Base-by-base conservation (phyloP, 1,140 invertebrate genomes). In the Tetragonula clypearis region DNA sequence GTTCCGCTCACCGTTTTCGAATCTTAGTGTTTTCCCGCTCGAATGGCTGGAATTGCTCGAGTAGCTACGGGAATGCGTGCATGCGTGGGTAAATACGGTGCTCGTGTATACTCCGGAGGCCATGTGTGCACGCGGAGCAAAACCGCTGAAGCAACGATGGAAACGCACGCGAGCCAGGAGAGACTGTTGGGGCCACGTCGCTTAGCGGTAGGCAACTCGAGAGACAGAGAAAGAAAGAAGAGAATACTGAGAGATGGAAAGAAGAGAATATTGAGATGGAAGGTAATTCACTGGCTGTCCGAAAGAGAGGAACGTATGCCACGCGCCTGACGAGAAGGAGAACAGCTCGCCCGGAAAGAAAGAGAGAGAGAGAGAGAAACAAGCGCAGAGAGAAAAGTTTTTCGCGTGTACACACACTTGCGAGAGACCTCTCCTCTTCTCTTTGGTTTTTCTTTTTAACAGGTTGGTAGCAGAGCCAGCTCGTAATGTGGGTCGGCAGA, bases 241-340 rank as follows among this genome's bases (percentile, higher is more conserved):
- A 60, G 72, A 49, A 23, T 53, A 58, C 60, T 69, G 86, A 90
- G 88, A 88, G 89, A 90, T 87, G 30, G 30, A 30, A 30, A 30
- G 30, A 30, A 30, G 30, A 87, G 86, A 78, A 71, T 77, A 88
- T 87, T 86, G 90, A 87, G 87, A 90, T 62, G 30, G 71, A 75
- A 78, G 79, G 68, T 69, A 83, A 89, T 91, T 90, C 87, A 85
- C 85, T 56, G 75, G 58, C 30, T 26, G 60, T 35, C 56, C 1
- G 60, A 87, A 62, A 68, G 68, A 87, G 72, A 81, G 30, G 66
- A 30, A 2, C 30, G 73, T 56, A 56, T 74, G 85, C 91, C 89
- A 89, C 89, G 88, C 90, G 90, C 86, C 84, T 26, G 80, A 88
- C 86, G 82, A 87, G 66, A 76, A 75, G 66, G 81, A 75, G 60